A percentile compares a stretch with the other conserved stretches of the same genome.
These are phyloP conservation scores for Rhabdophis nuchalis DNA, from an alignment of 2,797 vertebrate genomes.

Conservation along the genomic window DNA sequence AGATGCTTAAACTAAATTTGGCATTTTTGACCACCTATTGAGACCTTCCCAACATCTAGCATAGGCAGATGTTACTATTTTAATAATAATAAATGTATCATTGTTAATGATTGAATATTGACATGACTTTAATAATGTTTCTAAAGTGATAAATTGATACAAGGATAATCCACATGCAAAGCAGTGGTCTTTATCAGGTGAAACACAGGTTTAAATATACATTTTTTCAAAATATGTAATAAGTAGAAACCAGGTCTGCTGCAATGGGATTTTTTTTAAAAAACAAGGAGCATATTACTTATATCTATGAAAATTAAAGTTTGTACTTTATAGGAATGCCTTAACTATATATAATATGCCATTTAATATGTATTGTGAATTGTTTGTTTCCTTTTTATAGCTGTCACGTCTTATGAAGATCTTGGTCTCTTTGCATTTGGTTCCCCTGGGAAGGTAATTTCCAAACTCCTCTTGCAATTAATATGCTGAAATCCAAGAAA, in stretches of 20 bases:
- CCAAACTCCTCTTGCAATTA: not conserved
- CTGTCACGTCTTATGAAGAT: conserved; percentile 88
- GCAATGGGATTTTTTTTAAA: not conserved
- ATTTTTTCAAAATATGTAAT: not conserved
- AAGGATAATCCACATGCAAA: not conserved
- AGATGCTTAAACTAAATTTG: not conserved
- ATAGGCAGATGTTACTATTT: not conserved
- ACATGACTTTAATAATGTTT: not conserved
- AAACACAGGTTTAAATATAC: not conserved
- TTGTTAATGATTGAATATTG: not conserved
- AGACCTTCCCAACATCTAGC: not conserved
- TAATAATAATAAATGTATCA: not conserved
- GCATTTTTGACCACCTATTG: not conserved
- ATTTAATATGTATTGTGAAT: conserved; percentile 12
- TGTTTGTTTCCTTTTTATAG: conserved; percentile 61
- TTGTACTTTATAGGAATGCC: not conserved
- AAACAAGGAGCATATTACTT: not conserved
- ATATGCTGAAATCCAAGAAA: not conserved
- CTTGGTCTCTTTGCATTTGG: conserved; percentile 84
- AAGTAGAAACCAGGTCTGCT: not conserved
- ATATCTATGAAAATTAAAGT: not conserved
- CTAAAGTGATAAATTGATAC: not conserved
- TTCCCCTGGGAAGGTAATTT: conserved; percentile 83
- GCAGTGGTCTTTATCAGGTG: not conserved
- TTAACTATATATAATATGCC: not conserved